Base-by-base conservation (phyloP, 2,113 vertebrate genomes). In the Colius striatus region DNA sequence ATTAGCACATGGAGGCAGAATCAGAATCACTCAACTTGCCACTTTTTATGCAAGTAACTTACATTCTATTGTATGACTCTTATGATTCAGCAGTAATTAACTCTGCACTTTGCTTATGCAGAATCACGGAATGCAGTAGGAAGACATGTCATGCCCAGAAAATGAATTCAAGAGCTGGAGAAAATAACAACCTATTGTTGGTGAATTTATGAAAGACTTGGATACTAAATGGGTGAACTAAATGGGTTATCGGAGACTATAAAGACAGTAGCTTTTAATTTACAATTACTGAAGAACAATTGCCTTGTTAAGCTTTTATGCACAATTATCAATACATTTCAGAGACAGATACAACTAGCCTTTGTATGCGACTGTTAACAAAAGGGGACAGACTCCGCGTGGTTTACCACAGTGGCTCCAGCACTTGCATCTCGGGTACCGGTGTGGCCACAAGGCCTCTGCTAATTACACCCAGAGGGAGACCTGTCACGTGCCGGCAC, bases 361-460 rank as follows among this genome's bases (percentile, higher is more conserved):
- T 61, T n/a, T 18, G 41, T 3, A 5, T 55, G 29, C 13, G 29
- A 3, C 13, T 1, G 15, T 14, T 16, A 48, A 25, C 63, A 17
- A 10, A 11, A 7, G 7, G 12, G 47, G 58, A 5, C 23, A 16
- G 45, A 1, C 30, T 4, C 10, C 0, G 19, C 3, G 9, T 9
- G 32, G 4, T 27, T 5, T 3, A 18, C 32, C 30, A 6, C 34
- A 9, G 50, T 5, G 22, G 61, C 32, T n/a, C 20, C 70, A 26
- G 55, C 65, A 17, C 9, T 1, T 19, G 38, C 50, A 50, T 26
- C 53, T 20, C 11, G 3, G 68, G n/a, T 2, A 13, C 13, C 57
- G 2, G 30, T 0, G 43, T 13, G 5, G 2, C 32, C 58, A 3
- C 0, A 20, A 67, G 17, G 48, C 66, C 62, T 4, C 79, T 2